phyloP scores from a whole-genome alignment of 1,140 invertebrate species.

The Prorops nasuta region DNA sequence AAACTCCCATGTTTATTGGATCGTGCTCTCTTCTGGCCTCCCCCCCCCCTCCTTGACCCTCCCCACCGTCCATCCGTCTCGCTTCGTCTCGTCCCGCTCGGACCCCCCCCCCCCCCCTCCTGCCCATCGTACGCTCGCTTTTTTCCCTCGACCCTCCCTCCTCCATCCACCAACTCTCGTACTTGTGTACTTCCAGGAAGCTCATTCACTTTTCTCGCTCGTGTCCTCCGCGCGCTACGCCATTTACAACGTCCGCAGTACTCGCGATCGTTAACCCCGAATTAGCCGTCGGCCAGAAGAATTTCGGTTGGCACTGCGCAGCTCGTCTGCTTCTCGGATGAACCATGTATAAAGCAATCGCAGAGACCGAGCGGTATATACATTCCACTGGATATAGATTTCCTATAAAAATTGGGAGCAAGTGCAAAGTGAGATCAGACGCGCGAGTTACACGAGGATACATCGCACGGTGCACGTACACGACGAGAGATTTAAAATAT shows the following conservation, averaged over 20 bases:
- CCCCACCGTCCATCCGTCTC: constrained; percentile 1
- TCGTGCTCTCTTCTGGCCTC: constrained; percentile 18
- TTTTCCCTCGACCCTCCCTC: constrained; percentile 1
- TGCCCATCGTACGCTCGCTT: not conserved
- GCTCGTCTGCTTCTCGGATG: too few species aligned
- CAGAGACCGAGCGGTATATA: too few species aligned
- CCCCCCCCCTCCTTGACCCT: constrained; percentile 1
- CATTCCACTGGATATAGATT: too few species aligned
- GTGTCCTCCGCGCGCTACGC: constrained; percentile 8
- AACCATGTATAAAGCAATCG: too few species aligned
- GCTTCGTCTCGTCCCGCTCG: not conserved
- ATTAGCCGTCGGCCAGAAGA: constrained; percentile 19
- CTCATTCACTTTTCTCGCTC: constrained; percentile 13
- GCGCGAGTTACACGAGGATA: too few species aligned
- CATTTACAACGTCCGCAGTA: constrained; percentile 15
- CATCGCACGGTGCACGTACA: too few species aligned
- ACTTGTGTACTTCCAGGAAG: too few species aligned
- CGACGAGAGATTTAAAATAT: too few species aligned
- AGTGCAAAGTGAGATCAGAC: too few species aligned
- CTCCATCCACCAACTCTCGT: too few species aligned
- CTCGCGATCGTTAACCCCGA: constrained; percentile 33
- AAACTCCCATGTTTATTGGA: constrained; percentile 51
- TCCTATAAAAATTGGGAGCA: too few species aligned
- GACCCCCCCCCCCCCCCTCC: not conserved
- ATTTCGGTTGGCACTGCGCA: too few species aligned